phyloP scores from a whole-genome alignment of 2,113 vertebrate species.

The Thunnus thynnus region DNA sequence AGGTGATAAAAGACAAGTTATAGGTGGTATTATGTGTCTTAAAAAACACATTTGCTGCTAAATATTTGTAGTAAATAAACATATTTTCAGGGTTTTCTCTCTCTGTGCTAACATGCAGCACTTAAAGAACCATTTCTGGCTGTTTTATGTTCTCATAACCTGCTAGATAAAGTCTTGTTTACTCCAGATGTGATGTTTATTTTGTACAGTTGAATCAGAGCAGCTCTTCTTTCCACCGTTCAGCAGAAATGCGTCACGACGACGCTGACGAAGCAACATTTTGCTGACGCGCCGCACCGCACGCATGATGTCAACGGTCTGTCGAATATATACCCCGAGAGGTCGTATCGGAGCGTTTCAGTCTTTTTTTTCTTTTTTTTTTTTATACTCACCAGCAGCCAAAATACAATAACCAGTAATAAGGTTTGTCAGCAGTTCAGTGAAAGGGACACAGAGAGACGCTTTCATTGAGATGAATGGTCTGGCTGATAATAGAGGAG shows the following conservation, averaged over 20 bases:
- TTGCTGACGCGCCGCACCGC: conserved; percentile 4
- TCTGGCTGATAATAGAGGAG: conserved; percentile 21
- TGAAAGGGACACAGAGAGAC: neutral
- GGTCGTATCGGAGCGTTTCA: neutral
- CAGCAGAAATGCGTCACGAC: neutral
- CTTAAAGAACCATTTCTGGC: too few species aligned
- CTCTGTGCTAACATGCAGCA: too few species aligned
- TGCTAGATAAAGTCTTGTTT: too few species aligned
- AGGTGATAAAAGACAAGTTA: too few species aligned
- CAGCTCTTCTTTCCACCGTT: too few species aligned
- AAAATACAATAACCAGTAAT: conserved; percentile 11
- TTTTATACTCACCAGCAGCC: conserved; percentile 6
- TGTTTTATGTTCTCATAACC: too few species aligned
- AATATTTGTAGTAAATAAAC: too few species aligned
- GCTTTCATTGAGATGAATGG: conserved; percentile 57
- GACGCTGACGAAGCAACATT: neutral
- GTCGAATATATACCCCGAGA: neutral
- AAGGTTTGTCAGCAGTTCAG: conserved; percentile 47
- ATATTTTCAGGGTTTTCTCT: too few species aligned
- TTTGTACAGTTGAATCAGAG: too few species aligned
- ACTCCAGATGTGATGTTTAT: too few species aligned
- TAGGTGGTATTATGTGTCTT: too few species aligned
- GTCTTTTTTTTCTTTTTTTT: neutral
- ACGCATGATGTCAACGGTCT: neutral
- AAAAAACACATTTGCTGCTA: too few species aligned